Base-by-base conservation (phyloP, 2,113 vertebrate genomes). In the Coracopsis vasa region DNA sequence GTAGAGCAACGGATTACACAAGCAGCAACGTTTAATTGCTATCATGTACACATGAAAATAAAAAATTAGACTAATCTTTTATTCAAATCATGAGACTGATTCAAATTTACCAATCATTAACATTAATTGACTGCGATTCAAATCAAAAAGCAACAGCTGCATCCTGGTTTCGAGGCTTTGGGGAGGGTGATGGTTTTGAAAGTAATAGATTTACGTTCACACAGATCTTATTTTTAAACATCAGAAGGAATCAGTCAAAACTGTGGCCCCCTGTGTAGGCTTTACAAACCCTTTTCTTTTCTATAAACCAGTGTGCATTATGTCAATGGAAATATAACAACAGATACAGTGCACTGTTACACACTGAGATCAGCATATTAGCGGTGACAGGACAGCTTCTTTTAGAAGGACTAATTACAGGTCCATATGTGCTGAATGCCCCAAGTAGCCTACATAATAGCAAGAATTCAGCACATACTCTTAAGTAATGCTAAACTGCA, bases 31-130 rank as follows among this genome's bases (percentile, higher is more conserved):
- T 85, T 94, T 97, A 96, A 95, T 91, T 96, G 95, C 94, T 82
- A 69, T 78, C 86, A 67, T 94, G 86, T 97, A 92, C 86, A 95
- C 91, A 96, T 53, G 91, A 94, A 96, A 97, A 96, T 94, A 96
- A 97, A 95, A 92, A 89, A 71, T 72, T 88, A 96, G 61, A 61
- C 81, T 94, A 47, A 90, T 94, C 74, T 92, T 85, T 86, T 67
- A 94, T 95, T 89, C 71, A 74, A 75, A 65, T 80, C 80, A 53
- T 54, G 54, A 91, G 82, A 88, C 44, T 35, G 71, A 90, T 92
- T 96, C 85, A 94, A 81, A 79, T 88, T 69, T 71, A 80, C 61
- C 88, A 77, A 74, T 97, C 58, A 54, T 86, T 89, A 95, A 80
- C 35, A 51, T 95, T 92, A 88, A 96, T 93, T 88, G 86, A 73